Evolutionary conservation across 2,888 invertebrate genomes (phyloP), one percentile per base, ranked within the genome.

Genomic region (Ochropleura plecta): DNA sequence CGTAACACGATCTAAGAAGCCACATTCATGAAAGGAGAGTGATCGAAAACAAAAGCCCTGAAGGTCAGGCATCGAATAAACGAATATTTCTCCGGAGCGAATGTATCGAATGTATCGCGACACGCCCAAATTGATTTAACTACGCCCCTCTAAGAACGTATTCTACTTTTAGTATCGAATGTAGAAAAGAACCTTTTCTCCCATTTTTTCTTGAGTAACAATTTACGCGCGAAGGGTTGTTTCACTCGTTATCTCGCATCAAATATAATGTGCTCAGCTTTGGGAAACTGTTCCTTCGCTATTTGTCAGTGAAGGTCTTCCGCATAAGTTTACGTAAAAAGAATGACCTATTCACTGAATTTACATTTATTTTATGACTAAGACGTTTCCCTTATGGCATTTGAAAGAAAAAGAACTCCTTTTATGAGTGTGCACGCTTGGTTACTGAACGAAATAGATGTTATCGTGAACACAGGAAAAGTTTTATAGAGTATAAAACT

Each of bases 61-160:
- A 79, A 76, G 81, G 84, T 84, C 81, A 86, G 85, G 86, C 84
- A 63, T 70, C 57, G 73, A 80, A 90, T 90, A 92, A 92, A 91
- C 88, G 89, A 88, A 88, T 86, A 89, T 89, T 90, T 88, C 84
- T 84, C 80, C 87, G 73, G 30, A 68, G 64, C 53, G 84, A 88
- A 91, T 91, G 91, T 92, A 92, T 91, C 53, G 84, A 88, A 91
- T 91, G 91, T 92, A 92, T 91, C 90, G 90, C 88, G 90, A 90
- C 90, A 92, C 92, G 71, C 80, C 86, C 83, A 91, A 94, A 94
- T 93, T 92, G 92, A 93, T 92, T 93, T 91, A 93, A 91, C 90
- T 89, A 88, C 83, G 81, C 79, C 84, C 79, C 82, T 86, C 78
- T 73, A 67, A 66, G 85, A 89, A 87, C 85, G 86, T 90, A 88